Percentiles rank a stretch among this genome's conserved stretches.
Evolutionary conservation across 2,797 vertebrate species (phyloP).

Genomic region (Heterohyrax brucei): DNA sequence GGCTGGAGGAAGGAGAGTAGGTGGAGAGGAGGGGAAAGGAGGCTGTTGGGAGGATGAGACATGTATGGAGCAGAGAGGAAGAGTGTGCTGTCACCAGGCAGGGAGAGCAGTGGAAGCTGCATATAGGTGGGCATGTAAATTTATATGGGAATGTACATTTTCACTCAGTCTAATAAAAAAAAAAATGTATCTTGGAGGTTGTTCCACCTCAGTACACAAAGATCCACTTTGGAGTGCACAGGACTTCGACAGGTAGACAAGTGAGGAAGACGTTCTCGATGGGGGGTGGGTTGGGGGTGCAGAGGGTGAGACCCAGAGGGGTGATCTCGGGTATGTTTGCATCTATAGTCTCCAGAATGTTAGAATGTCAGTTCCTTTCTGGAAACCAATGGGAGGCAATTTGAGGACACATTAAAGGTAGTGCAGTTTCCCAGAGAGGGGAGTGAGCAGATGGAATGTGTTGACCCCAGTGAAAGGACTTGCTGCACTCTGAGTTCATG

Average conservation of each 20-base stretch:
- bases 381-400: not conserved
- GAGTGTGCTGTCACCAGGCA: too few species aligned
- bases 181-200: not conserved
- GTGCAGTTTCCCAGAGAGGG: not conserved
- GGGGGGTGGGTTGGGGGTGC: not conserved
- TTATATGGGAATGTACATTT: too few species aligned
- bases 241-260: not conserved
- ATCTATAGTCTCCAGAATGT: not conserved
- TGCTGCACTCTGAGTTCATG: not conserved
- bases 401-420: not conserved
- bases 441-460: not conserved
- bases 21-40: too few species aligned
- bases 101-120: too few species aligned
- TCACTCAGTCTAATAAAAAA: too few species aligned
- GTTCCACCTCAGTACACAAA: not conserved
- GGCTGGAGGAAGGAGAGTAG: too few species aligned
- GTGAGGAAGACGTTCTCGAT: not conserved
- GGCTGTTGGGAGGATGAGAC: too few species aligned
- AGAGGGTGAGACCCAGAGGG: not conserved
- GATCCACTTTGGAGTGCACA: not conserved
- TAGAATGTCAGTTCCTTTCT: not conserved
- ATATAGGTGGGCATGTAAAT: too few species aligned
- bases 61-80: too few species aligned
- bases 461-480: not conserved
- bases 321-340: not conserved